Evolutionary conservation across 1,140 invertebrate genomes (phyloP), one percentile per base, ranked within the genome.

Genomic region (Psix sp.): DNA sequence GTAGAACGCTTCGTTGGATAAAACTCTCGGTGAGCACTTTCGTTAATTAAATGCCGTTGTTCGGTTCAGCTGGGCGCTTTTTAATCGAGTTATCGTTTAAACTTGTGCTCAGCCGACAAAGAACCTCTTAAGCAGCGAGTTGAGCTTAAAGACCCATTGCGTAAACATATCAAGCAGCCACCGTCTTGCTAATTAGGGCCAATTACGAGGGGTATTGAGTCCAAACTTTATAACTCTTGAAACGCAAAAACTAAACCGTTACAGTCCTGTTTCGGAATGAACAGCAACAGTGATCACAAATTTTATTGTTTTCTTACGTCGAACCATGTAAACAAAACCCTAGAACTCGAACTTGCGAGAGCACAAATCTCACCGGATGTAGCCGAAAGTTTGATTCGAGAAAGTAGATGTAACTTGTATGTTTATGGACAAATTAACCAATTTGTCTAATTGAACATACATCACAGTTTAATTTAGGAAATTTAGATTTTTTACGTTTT

Each of bases 51-150:
- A 84, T 81, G 78, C 78, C 82, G 82, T 84, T 83, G 80, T 83
- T 83, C 82, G 78, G 77, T 80, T 82, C 78, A 78, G 74, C 76
- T 76, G 46, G 60, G 73, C 76, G 77, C 80, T 81, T 84, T 80
- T 85, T 84, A 83, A 85, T 83, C 81, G 81, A 83, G 80, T 84
- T 84, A 84, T 84, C 80, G 82, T 81, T 84, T 83, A 81, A 83
- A 80, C 77, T 73, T 77, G 74, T 62, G 42, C 72, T 78, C 66
- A 71, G 36, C 54, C 62, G 76, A 74, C 76, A 80, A 83, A 81
- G 77, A 71, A 56, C 62, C 65, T 66, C 68, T 73, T 62, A 74
- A 76, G 52, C 60, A 78, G 67, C 65, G 67, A 77, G 77, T 78
- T 76, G 66, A 56, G 56, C 73, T 79, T 79, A 80, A 82, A 81